phyloP scores from a whole-genome alignment of 2,113 vertebrate genomes.

The Tyrannus savana region DNA sequence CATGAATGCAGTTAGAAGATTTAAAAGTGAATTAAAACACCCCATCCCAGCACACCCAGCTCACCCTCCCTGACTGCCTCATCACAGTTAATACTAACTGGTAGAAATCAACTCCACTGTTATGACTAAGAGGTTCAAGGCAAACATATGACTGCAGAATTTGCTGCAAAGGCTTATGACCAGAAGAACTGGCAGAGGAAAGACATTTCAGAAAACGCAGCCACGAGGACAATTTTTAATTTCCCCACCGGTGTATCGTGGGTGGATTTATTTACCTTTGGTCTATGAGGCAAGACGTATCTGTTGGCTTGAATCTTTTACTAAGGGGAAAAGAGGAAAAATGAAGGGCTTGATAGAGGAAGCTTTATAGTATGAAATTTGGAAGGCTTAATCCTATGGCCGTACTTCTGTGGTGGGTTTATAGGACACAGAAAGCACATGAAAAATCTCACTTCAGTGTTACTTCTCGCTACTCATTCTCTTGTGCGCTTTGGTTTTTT shows the following conservation, averaged over 20 bases:
- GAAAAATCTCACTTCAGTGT: not conserved
- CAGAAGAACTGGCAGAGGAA: not conserved
- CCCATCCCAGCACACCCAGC: not conserved
- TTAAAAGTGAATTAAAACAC: not conserved
- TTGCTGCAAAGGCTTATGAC: not conserved
- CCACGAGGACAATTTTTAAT: not conserved
- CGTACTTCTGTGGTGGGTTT: not conserved
- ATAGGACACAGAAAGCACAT: not conserved
- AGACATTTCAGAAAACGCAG: not conserved
- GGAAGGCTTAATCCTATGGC: not conserved
- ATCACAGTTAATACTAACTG: not conserved
- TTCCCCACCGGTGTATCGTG: not conserved
- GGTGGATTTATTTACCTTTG: slow-evolving; percentile 6
- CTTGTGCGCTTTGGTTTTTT: not conserved
- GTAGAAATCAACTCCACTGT: not conserved
- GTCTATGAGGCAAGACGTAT: not conserved
- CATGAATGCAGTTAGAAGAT: not conserved
- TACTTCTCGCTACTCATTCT: not conserved
- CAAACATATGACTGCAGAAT: not conserved
- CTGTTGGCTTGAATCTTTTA: not conserved
- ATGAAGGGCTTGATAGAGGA: not conserved
- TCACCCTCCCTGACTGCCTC: not conserved
- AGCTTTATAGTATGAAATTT: not conserved
- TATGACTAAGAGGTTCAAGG: not conserved
- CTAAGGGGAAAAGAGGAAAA: not conserved